Evolutionary conservation across 1,140 invertebrate genomes (phyloP), one percentile per base, ranked within the genome.

Genomic region (Lutraria rhynchaena): DNA sequence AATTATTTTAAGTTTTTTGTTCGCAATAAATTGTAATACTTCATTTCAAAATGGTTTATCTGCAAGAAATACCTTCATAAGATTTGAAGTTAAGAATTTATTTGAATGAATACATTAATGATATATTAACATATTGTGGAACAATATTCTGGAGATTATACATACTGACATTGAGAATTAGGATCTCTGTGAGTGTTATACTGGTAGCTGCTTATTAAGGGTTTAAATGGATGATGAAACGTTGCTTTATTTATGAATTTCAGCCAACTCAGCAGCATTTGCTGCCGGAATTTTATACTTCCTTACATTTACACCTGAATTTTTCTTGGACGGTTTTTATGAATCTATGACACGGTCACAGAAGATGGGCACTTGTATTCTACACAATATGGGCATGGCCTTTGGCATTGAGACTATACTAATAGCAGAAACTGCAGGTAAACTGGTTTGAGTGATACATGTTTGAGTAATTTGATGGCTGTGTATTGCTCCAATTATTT

Each of bases 241-340:
- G 15, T 2, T 60, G 31, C 22, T 77, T 35, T n/a, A n/a, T n/a
- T n/a, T n/a, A n/a, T n/a, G n/a, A n/a, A n/a, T 84, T 87, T 57
- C 85, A 92, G 91, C 92, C 0, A 92, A 90, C 77, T 82, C 88
- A 37, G 90, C 88, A 41, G 88, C 91, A 17, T 89, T 89, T 55
- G 88, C 90, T 11, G 87, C 82, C 13, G 91, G 90, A 7, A 85
- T 92, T 53, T 57, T 92, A 13, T 92, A 90, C 78, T 91, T 92
- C 63, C 58, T 90, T 22, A 84, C 88, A 7, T 92, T 90, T 69
- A 75, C 92, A n/a, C 91, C 91, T 1, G 90, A 89, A 70, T 87
- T 94, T 63, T 94, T 96, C 81, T 90, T 96, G 24, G 90, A 93
- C 22, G 88, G 90, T 2, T 93, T 94, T 61, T 96, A 96, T 69